Evolutionary conservation across 2,797 vertebrate species (phyloP).

Genomic region (Podargus strigoides): DNA sequence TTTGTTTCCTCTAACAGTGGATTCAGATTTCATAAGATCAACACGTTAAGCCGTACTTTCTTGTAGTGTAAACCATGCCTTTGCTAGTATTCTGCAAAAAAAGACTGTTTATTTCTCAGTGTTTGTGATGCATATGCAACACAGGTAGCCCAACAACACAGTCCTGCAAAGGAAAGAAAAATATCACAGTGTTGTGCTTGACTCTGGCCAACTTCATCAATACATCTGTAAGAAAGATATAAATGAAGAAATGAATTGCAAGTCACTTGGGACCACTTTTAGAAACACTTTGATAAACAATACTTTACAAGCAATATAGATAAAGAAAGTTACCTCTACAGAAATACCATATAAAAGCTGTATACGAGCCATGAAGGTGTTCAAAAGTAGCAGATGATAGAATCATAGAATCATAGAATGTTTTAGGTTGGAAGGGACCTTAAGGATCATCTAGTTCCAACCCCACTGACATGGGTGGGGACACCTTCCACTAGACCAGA

Average conservation of each 20-base stretch:
- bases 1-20: neutral
- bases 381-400: slow-evolving; percentile 15
- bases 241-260: neutral
- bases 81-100: neutral
- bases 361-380: neutral
- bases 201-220: neutral
- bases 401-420: too few relatives aligned
- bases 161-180: neutral
- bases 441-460: too few relatives aligned
- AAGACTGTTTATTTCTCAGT: neutral
- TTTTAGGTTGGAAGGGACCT: too few relatives aligned
- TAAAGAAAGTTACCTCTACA: neutral
- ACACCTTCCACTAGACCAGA: too few relatives aligned
- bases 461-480: too few relatives aligned
- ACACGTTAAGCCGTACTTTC: neutral
- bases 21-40: neutral
- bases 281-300: neutral
- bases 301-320: neutral
- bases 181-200: neutral
- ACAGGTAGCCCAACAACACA: neutral
- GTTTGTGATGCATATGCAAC: neutral
- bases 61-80: neutral
- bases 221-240: neutral
- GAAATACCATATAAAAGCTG: neutral
- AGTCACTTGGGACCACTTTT: neutral